Conservation (phyloP, 2,888 invertebrate genomes). For the Empis livida region DNA sequence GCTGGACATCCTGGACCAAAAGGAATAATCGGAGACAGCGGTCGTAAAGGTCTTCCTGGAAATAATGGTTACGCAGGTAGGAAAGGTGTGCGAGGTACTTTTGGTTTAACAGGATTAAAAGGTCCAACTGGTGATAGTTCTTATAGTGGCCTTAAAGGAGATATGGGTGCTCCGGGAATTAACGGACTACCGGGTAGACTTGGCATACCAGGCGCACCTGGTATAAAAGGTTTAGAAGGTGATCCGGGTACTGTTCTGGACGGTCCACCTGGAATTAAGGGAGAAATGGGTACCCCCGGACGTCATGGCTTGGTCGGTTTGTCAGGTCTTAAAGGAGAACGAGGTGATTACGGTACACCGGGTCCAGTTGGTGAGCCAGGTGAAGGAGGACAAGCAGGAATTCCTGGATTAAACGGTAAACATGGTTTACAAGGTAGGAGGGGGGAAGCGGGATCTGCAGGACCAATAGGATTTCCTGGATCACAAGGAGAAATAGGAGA, state of each 20-base stretch:
- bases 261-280: constrained; percentile 42
- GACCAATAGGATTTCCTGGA: constrained; percentile 40
- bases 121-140: constrained; percentile 45
- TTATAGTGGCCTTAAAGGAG: constrained; percentile 49
- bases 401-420: constrained; percentile 27
- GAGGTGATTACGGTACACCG: constrained; percentile 38
- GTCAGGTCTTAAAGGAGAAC: constrained; percentile 37
- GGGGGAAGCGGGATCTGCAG: constrained; percentile 41
- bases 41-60: constrained; percentile 24
- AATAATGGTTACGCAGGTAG: constrained; percentile 19
- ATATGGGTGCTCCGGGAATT: constrained; percentile 40
- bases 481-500: constrained; percentile 39
- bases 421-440: constrained; percentile 34
- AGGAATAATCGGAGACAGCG: constrained; percentile 24
- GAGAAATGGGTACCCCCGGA: constrained; percentile 49
- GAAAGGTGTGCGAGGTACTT: constrained; percentile 27
- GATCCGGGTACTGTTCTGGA: constrained; percentile 39
- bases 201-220: constrained; percentile 34
- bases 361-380: constrained; percentile 43
- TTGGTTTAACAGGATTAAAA: constrained; percentile 18
- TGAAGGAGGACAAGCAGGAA: constrained; percentile 36
- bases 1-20: constrained; percentile 25
- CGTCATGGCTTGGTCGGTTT: constrained; percentile 38
- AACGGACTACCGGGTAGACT: constrained; percentile 34
- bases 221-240: constrained; percentile 46